Percentiles rank a stretch among this genome's conserved stretches.
Evolutionary conservation across 2,797 vertebrate genomes (phyloP).

Genomic region (Propithecus perrieri): DNA sequence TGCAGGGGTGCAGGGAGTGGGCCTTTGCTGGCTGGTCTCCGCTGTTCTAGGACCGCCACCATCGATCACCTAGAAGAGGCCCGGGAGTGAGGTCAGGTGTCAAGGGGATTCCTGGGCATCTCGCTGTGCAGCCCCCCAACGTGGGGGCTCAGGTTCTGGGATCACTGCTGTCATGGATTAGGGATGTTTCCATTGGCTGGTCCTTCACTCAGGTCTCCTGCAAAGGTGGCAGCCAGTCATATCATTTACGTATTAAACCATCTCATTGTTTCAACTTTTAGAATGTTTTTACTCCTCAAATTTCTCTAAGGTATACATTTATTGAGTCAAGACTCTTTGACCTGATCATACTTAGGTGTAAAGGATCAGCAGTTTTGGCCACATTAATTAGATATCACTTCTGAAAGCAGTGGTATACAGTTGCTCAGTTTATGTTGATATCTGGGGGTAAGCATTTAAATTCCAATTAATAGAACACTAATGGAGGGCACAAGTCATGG

Average conservation of each 20-base stretch:
- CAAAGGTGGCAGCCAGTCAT: background rate
- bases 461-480: background rate
- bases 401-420: background rate
- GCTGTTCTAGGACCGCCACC: background rate
- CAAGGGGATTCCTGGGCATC: background rate
- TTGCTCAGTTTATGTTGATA: background rate
- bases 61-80: background rate
- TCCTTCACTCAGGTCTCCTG: background rate
- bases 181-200: rapidly evolving
- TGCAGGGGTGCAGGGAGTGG: no score
- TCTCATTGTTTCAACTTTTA: background rate
- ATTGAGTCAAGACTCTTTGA: background rate
- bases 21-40: no score
- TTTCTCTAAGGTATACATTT: background rate
- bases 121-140: background rate
- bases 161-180: rapidly evolving
- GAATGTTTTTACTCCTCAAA: background rate
- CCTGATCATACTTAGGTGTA: background rate
- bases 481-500: background rate
- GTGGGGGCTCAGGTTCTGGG: background rate
- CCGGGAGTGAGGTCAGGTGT: background rate
- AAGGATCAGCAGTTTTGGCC: background rate
- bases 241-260: background rate
- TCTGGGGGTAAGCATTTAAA: background rate
- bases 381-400: background rate